Base-by-base conservation (phyloP, 2,888 invertebrate genomes). In the Schizaphis graminum region DNA sequence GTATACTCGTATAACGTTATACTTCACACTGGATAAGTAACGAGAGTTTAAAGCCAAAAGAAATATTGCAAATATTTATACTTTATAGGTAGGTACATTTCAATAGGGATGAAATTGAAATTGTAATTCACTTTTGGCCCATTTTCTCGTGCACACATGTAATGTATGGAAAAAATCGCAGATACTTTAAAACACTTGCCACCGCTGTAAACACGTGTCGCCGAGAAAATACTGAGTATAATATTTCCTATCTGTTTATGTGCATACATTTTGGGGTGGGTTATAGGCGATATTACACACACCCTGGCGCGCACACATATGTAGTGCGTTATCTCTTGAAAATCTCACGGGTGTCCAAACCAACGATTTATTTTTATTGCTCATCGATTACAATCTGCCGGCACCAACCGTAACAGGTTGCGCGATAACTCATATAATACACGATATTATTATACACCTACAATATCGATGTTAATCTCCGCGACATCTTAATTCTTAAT, bases 151-250 rank as follows among this genome's bases (percentile, higher is more conserved):
- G 85, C 44, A 26, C 67, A 56, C 24, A 49, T 87, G 87, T 87
- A 49, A 49, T 49, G 35, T 49, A 92, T 28, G 57, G 88, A n/a
- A 61, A 91, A 94, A 94, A 94, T 94, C 90, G 86, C 94, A 67
- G 90, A 90, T n/a, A 94, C 94, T 94, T 94, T 90, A 61, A 94
- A 94, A 94, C 94, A 94, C 94, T 94, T 94, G 94, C 86, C 94
- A 28, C 94, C 89, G 84, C 77, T n/a, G 94, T 94, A 91, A 94
- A 94, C 94, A 94, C 94, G 41, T 94, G 94, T 94, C 94, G 90
- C 89, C 84, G 89, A 41, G 90, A 91, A 24, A 85, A 57, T 8
- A 61, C 85, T 1, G 89, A n/a, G n/a, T 35, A 24, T 67, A 41
- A 86, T 90, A 90, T 91, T 61, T 94, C 94, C 86, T 89, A 53